These are phyloP conservation scores for Psephotus haematonotus DNA, from an alignment of 2,113 vertebrate species.

Conservation along the genomic window DNA sequence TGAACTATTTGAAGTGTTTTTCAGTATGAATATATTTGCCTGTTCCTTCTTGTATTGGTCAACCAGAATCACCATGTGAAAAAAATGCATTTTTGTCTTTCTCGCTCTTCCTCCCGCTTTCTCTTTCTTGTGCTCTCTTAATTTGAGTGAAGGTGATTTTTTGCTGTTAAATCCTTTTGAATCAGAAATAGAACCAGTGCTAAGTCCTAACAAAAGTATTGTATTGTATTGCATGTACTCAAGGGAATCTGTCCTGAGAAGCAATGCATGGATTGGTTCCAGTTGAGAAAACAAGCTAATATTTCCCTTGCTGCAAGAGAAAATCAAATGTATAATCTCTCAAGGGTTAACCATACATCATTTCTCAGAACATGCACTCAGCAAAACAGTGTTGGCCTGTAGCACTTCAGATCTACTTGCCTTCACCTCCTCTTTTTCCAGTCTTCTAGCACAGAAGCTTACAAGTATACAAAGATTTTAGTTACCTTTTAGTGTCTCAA, in stretches of 20 bases:
- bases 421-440: background rate
- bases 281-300: slow-evolving; percentile 8
- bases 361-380: background rate
- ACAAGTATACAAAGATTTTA: background rate
- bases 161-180: background rate
- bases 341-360: background rate
- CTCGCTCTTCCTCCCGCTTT: background rate
- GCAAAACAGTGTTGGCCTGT: background rate
- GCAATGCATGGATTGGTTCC: slow-evolving; percentile 18
- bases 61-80: background rate
- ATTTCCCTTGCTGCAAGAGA: background rate
- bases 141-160: background rate
- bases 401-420: background rate
- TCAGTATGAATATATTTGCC: background rate
- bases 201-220: background rate
- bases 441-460: background rate
- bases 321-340: slow-evolving; percentile 9
- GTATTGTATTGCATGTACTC: background rate
- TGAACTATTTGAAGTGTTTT: background rate
- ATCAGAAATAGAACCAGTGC: background rate
- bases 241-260: background rate
- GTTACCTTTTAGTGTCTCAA: background rate
- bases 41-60: background rate
- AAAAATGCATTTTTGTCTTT: background rate
- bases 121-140: background rate